These are phyloP conservation scores for Crioceris asparagi DNA, from an alignment of 2,888 invertebrate species.

Conservation along the genomic window DNA sequence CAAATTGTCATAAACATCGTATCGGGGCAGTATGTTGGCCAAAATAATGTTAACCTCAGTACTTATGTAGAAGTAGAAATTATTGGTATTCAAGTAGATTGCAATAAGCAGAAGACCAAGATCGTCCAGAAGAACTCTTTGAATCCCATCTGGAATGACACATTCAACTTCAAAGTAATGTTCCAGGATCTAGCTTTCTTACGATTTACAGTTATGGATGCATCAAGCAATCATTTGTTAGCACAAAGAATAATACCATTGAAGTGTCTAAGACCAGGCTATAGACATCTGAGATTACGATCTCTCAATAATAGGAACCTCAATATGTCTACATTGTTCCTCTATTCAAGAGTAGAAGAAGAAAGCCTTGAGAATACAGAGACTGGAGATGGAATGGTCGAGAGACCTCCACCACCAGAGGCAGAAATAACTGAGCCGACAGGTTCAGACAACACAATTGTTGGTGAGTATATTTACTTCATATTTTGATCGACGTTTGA, in stretches of 20 bases:
- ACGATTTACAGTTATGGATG: constrained; percentile 76
- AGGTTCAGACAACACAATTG: constrained; percentile 18
- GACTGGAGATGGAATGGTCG: constrained; percentile 26
- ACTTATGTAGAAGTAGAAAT: constrained; percentile 86
- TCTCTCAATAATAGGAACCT: constrained; percentile 74
- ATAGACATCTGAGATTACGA: constrained; percentile 48
- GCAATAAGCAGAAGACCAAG: constrained; percentile 78
- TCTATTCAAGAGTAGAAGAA: constrained; percentile 78
- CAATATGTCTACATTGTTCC: constrained; percentile 79
- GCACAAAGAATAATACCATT: constrained; percentile 84
- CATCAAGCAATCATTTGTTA: constrained; percentile 72
- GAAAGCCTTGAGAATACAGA: constrained; percentile 53
- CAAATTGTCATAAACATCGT: constrained; percentile 69
- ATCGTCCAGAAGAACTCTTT: constrained; percentile 71
- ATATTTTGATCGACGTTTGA: too few species aligned
- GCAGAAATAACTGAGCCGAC: constrained; percentile 18
- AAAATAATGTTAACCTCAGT: constrained; percentile 63
- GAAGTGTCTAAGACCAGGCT: constrained; percentile 74
- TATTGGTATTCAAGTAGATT: constrained; percentile 81
- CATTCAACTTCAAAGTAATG: constrained; percentile 66
- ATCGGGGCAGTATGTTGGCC: constrained; percentile 86
- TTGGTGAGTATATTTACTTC: constrained; percentile 21
- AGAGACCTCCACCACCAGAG: constrained; percentile 23
- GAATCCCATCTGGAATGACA: constrained; percentile 91
- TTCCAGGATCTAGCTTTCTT: constrained; percentile 86